phyloP scores from a whole-genome alignment of 2,888 invertebrate species.

The Pristionchus exspectatus region DNA sequence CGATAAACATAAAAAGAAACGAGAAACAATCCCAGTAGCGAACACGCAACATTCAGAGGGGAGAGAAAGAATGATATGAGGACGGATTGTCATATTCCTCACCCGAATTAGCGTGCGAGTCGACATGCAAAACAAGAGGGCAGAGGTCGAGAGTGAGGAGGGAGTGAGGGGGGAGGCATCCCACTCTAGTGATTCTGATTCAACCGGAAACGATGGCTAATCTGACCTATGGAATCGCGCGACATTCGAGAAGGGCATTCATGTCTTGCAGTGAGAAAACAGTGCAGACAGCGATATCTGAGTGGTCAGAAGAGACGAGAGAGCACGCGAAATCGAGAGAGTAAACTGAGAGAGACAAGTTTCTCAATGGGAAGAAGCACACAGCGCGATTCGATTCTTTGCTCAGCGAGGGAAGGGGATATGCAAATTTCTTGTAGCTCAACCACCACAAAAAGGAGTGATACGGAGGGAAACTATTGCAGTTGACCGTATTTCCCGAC shows the following conservation, averaged over 20 bases:
- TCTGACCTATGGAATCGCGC: background rate
- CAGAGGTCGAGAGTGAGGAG: background rate
- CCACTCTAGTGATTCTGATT: background rate
- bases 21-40: background rate
- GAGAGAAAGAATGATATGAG: constrained; percentile 39
- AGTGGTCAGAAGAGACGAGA: background rate
- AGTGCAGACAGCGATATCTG: background rate
- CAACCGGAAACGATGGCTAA: background rate
- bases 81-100: constrained; percentile 3
- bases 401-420: constrained; percentile 5
- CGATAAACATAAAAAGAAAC: background rate
- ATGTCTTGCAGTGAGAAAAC: background rate
- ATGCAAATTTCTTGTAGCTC: constrained; percentile 26
- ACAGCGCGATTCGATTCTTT: background rate
- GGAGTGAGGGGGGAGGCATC: background rate
- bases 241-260: background rate
- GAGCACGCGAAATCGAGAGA: constrained; percentile 6
- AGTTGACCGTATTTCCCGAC: too few species aligned
- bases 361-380: constrained; percentile 35
- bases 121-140: constrained; percentile 33
- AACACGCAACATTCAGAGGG: background rate
- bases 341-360: background rate
- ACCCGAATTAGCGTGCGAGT: background rate
- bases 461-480: background rate
- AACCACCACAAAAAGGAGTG: background rate